These are phyloP conservation scores for Neuroterus valhalla DNA, from an alignment of 1,140 invertebrate genomes.

Conservation along the genomic window DNA sequence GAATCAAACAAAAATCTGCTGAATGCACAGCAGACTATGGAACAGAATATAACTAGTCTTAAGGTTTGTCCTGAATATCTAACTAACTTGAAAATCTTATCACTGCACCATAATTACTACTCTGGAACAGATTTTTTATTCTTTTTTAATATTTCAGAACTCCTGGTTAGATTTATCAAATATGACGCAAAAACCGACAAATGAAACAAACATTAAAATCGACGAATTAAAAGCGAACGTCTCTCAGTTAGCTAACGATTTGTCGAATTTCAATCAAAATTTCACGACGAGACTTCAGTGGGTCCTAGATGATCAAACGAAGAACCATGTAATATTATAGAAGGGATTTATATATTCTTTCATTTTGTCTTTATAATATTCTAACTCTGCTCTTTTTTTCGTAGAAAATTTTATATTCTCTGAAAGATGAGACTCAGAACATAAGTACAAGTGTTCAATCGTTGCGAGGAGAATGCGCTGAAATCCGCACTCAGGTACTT, in stretches of 20 bases:
- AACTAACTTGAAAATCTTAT: too few species aligned
- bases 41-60: slow-evolving; percentile 70
- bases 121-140: not conserved
- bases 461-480: slow-evolving; percentile 65
- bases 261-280: slow-evolving; percentile 71
- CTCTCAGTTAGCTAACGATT: slow-evolving; percentile 65
- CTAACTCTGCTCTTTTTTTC: slow-evolving; percentile 40
- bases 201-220: slow-evolving; percentile 69
- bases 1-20: slow-evolving; percentile 65
- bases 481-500: slow-evolving; percentile 61
- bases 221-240: slow-evolving; percentile 67
- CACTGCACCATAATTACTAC: too few species aligned
- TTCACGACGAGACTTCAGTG: slow-evolving; percentile 71
- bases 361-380: slow-evolving; percentile 16
- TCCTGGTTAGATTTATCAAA: slow-evolving; percentile 60
- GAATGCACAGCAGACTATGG: slow-evolving; percentile 63
- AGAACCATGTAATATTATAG: slow-evolving; percentile 70
- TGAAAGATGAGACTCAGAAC: slow-evolving; percentile 68
- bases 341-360: slow-evolving; percentile 27
- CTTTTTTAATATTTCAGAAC: slow-evolving; percentile 53
- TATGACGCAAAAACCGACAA: slow-evolving; percentile 61
- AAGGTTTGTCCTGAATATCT: slow-evolving; percentile 61
- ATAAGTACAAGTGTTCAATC: slow-evolving; percentile 69
- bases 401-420: slow-evolving; percentile 64
- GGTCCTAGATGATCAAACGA: slow-evolving; percentile 70